phyloP scores from a whole-genome alignment of 2,113 vertebrate species.

The Cavia porcellus region DNA sequence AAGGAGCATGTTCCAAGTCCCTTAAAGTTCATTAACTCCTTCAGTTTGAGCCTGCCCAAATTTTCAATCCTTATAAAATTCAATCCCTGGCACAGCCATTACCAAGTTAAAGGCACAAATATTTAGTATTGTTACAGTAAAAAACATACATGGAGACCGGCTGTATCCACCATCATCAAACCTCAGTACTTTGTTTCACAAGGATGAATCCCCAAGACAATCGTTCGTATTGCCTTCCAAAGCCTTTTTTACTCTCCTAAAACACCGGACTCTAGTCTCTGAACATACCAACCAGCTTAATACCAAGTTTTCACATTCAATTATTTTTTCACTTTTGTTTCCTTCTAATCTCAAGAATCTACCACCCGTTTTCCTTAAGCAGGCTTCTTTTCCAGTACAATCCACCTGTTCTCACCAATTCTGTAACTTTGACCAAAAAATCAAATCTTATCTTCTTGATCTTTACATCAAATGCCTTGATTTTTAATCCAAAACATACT shows the following conservation, averaged over 20 bases:
- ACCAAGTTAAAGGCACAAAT: background rate
- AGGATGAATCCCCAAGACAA: background rate
- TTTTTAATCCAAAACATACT: conserved; percentile 31
- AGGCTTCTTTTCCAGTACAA: background rate
- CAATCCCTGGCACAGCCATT: background rate
- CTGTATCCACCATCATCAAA: background rate
- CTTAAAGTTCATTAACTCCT: background rate
- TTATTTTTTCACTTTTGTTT: background rate
- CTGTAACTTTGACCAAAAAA: background rate
- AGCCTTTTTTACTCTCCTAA: background rate
- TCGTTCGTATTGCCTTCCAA: background rate
- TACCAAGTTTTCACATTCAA: background rate
- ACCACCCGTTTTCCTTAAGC: background rate
- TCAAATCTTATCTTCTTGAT: conserved; percentile 20
- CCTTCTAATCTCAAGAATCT: background rate
- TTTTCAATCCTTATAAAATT: background rate
- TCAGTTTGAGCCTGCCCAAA: background rate
- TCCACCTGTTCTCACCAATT: background rate
- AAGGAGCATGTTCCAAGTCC: background rate
- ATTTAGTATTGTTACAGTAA: background rate
- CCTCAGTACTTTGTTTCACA: background rate
- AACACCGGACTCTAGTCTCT: background rate
- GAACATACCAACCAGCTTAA: background rate
- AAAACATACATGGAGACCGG: background rate
- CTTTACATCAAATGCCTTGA: background rate